Evolutionary conservation across 2,888 invertebrate genomes (phyloP), one percentile per base, ranked within the genome.

Genomic region (Oxytorus armatus): DNA sequence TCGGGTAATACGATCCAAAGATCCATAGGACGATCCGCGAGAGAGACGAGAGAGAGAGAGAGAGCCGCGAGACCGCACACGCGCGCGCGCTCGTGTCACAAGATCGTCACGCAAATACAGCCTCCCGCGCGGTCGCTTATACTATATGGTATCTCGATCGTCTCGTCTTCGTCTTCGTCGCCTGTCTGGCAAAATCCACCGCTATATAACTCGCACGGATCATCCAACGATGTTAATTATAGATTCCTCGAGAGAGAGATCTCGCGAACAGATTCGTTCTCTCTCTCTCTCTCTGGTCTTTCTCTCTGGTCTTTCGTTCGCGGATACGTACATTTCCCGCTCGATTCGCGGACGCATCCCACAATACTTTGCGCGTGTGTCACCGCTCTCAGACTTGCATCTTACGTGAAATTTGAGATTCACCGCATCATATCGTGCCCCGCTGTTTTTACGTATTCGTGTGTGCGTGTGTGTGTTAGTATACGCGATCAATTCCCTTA

Each of bases 181-280:
- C 51, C 81, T 82, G 84, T 84, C 83, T 79, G 77, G 53, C 82
- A 78, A 70, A 76, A 66, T 61, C 66, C 23, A 25, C 78, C 44
- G 53, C 65, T 21, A 55, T 25, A n/a, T 18, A 14, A 80, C 81
- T 80, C 83, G 75, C 29, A n/a, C 83, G 79, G 83, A 85, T 86
- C 85, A 81, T 76, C 66, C 78, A 77, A 59, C 84, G 84, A 86
- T 85, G 85, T 83, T 84, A 85, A 86, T 83, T 84, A 84, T 85
- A 84, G 84, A 85, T 85, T 77, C 70, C 66, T 55, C 73, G 70
- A 72, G 68, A 81, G 68, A 81, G 61, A 75, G 61, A 77, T 77
- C 77, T 77, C 63, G 55, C 77, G 36, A 70, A 47, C 36, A 51
- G 61, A 77, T 69, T 70, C 61, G 63, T 44, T 61, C 25, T 21